Evolutionary conservation across 1,140 invertebrate genomes (phyloP), one percentile per base, ranked within the genome.

Genomic region (Choristoneura fumiferana): DNA sequence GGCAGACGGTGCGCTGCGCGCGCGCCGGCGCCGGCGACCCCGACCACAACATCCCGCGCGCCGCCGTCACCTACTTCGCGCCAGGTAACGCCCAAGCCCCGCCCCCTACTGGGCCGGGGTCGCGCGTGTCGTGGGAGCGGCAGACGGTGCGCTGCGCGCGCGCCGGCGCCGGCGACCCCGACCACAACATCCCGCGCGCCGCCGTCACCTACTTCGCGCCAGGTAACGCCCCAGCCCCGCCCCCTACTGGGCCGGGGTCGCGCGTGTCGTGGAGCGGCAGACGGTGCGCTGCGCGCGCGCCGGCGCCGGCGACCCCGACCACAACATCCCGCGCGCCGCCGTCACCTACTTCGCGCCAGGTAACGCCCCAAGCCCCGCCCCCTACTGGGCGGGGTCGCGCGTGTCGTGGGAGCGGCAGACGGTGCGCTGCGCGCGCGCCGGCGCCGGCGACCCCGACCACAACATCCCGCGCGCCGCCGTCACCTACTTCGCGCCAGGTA

Each of bases 51-150:
- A 78, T 94, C 45, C 92, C 93, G 22, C 65, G 91, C 15, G 93
- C 91, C 39, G 94, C 94, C 90, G 95, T 93, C 35, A 93, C 95
- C 64, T 97, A 96, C 87, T 97, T 94, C 88, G 94, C 88, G 77
- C 93, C 90, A 91, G 95, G 93, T 81, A 60, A 58, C 61, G 43
- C 37, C n/a, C 3, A 37, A 34, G n/a, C n/a, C n/a, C n/a, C n/a
- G n/a, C n/a, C n/a, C n/a, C n/a, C n/a, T n/a, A n/a, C n/a, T n/a
- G n/a, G n/a, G n/a, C n/a, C n/a, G n/a, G n/a, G n/a, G n/a, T n/a
- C n/a, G n/a, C n/a, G n/a, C n/a, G n/a, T n/a, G n/a, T n/a, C n/a
- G n/a, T n/a, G n/a, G n/a, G n/a, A n/a, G n/a, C n/a, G n/a, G n/a
- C n/a, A n/a, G n/a, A n/a, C n/a, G n/a, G n/a, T n/a, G n/a, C n/a